Evolutionary conservation across 2,113 vertebrate genomes (phyloP), one percentile per base, ranked within the genome.

Genomic region (Aspiorhynchus laticeps): DNA sequence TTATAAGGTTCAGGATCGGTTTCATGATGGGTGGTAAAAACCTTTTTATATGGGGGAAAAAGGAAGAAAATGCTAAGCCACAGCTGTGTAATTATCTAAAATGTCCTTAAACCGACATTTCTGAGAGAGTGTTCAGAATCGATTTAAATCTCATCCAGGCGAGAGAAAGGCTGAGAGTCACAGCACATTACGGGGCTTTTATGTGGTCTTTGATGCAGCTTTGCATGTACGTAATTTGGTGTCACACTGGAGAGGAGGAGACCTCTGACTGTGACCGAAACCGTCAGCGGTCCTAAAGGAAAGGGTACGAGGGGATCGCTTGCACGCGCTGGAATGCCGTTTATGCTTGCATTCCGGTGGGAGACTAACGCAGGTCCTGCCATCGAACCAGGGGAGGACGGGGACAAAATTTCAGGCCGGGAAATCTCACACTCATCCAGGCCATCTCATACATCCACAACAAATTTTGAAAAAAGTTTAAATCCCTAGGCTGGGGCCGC

Each of bases 51-150:
- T 41, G 74, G 19, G 21, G 75, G 43, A 59, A 38, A 76, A 75
- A 28, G 69, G 46, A 53, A 77, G 85, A 69, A 88, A 89, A 87
- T 84, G 79, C 73, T 87, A 87, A 87, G 85, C 86, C 89, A 89
- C 88, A 90, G 89, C 89, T 90, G 89, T 89, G 88, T 86, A 90
- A 90, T 88, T 90, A 90, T 89, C 88, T 89, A 86, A 90, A 89
- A 90, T 89, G 88, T 89, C 86, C 81, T 89, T 89, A 86, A 87
- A 88, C 76, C 83, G 80, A 77, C 88, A 86, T 89, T 89, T 87
- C 81, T 56, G 88, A 89, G 88, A 86, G 88, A 61, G 84, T 84
- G 84, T 88, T 90, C 86, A 75, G 84, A 90, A 90, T 90, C 89
- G 88, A 89, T 90, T 90, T 88, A 87, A 84, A 89, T 89, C 89